Conservation (phyloP, 2,113 vertebrate genomes). For the Pagrus major region DNA sequence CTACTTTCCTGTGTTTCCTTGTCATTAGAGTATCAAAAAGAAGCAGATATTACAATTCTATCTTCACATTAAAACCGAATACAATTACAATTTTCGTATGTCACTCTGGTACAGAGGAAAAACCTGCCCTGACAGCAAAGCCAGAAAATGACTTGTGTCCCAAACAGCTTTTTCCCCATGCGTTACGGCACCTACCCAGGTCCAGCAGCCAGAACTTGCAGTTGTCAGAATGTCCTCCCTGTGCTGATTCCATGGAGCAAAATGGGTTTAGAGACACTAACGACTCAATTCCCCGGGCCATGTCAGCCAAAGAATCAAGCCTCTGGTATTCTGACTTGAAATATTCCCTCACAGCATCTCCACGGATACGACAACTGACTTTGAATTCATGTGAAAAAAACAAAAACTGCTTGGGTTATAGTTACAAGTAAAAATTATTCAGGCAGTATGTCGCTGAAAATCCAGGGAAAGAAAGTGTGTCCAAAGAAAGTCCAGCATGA, state of each 20-base stretch:
- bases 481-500: conserved; percentile 52
- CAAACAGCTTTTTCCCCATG: neutral
- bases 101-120: neutral
- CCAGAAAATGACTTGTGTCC: neutral
- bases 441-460: conserved; percentile 3
- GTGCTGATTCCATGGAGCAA: conserved; percentile 84
- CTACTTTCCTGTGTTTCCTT: neutral
- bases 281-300: conserved; percentile 90
- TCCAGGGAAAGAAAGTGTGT: conserved; percentile 31
- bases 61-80: too few relatives aligned
- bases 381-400: conserved; percentile 6
- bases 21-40: neutral
- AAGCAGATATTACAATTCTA: neutral
- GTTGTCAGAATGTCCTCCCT: conserved; percentile 85
- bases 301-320: conserved; percentile 65
- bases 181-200: conserved; percentile 88
- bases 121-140: neutral
- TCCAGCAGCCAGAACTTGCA: conserved; percentile 98
- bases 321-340: conserved; percentile 4
- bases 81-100: too few relatives aligned
- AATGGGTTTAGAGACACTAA: conserved; percentile 85
- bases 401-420: neutral
- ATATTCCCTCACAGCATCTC: conserved; percentile 56
- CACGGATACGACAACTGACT: neutral
- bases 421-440: neutral